These are phyloP conservation scores for Uloborus diversus DNA, from an alignment of 1,140 invertebrate genomes.

Conservation along the genomic window DNA sequence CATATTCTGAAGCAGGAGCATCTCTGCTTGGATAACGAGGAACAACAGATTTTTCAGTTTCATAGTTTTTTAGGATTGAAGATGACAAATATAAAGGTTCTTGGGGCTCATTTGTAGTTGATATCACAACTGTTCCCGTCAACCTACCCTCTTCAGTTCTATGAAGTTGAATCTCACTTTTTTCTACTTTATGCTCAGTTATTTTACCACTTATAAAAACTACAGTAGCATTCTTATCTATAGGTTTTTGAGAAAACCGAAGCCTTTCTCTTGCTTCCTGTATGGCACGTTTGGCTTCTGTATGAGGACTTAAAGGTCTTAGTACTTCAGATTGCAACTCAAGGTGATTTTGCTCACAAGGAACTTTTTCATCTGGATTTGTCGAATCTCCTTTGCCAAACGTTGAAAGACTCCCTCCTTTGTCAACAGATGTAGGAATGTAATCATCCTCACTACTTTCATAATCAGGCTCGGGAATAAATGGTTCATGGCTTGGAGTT, in stretches of 20 bases:
- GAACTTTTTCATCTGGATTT: constrained; percentile 20
- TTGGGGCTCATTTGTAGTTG: constrained; percentile 49
- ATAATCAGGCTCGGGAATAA: constrained; percentile 90
- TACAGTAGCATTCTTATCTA: constrained; percentile 52
- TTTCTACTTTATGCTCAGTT: constrained; percentile 49
- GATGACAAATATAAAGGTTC: constrained; percentile 47
- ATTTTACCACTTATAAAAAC: constrained; percentile 55
- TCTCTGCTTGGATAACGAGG: constrained; percentile 50
- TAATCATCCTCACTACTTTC: constrained; percentile 65
- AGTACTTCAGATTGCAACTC: constrained; percentile 4
- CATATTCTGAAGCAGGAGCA: constrained; percentile 54
- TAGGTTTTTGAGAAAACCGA: constrained; percentile 42
- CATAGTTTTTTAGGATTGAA: constrained; percentile 37
- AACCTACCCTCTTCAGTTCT: constrained; percentile 49
- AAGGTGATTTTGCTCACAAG: not conserved
- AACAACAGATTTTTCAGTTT: constrained; percentile 31
- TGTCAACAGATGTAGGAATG: constrained; percentile 41
- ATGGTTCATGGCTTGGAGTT: constrained; percentile 67
- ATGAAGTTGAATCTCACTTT: constrained; percentile 50
- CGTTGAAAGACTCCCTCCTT: constrained; percentile 42
- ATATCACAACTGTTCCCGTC: constrained; percentile 54
- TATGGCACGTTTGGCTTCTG: constrained; percentile 57
- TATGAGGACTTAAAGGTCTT: constrained; percentile 42
- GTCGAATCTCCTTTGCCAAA: constrained; percentile 48
- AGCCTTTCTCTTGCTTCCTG: constrained; percentile 55